phyloP scores from a whole-genome alignment of 2,888 invertebrate genomes.

The Xiphydria camelus region DNA sequence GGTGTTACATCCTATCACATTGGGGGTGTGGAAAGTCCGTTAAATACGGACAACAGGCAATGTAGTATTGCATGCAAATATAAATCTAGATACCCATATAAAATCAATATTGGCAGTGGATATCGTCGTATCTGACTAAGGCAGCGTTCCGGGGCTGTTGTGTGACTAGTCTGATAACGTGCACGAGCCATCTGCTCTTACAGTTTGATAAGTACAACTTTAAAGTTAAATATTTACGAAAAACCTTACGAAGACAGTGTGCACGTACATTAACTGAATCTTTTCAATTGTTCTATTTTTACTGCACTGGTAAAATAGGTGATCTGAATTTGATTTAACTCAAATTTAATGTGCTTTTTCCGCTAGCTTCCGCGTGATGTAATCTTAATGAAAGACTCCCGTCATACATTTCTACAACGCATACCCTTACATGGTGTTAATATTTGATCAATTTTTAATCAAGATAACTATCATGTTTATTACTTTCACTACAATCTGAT shows the following conservation, averaged over 20 bases:
- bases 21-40: conserved; percentile 3
- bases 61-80: conserved; percentile 10
- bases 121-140: conserved; percentile 20
- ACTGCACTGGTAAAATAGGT: no score
- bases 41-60: conserved; percentile 1
- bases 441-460: not conserved
- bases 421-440: not conserved
- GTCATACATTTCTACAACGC: no score
- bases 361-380: no score
- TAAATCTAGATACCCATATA: conserved; percentile 22
- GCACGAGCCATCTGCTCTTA: conserved; percentile 31
- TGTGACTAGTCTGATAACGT: conserved; percentile 32
- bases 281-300: no score
- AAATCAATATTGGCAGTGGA: conserved; percentile 27
- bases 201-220: conserved; percentile 20
- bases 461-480: not conserved
- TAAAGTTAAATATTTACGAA: conserved; percentile 9
- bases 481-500: no score
- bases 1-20: no score
- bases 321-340: no score
- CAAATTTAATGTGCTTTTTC: no score
- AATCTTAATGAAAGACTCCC: no score
- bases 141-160: conserved; percentile 19
- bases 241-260: no score
- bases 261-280: no score